Evolutionary conservation across 2,888 invertebrate species (phyloP).

Genomic region (Prosopocoilus inquinatus): DNA sequence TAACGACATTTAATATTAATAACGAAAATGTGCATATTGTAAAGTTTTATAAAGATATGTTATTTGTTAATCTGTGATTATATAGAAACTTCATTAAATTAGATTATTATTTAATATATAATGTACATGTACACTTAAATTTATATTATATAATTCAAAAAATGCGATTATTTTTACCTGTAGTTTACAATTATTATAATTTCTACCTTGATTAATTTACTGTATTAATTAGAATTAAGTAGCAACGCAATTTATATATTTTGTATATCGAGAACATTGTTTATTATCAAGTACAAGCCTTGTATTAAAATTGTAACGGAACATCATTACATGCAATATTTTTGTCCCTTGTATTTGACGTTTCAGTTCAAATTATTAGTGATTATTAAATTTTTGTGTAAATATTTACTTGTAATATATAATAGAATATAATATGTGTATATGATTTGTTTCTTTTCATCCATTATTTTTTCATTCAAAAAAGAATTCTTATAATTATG

Average conservation of each 20-base stretch:
- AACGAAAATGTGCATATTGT: slow-evolving; percentile 30
- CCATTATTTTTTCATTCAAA: background rate
- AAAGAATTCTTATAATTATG: background rate
- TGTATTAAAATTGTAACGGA: no score
- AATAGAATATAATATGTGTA: slow-evolving; percentile 25
- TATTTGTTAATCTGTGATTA: slow-evolving; percentile 39
- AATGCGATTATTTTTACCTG: background rate
- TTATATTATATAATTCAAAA: slow-evolving; percentile 5
- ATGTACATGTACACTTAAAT: slow-evolving; percentile 1
- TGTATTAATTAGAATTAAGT: background rate
- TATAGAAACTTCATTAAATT: slow-evolving; percentile 29
- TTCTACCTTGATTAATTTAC: background rate
- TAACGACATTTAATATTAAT: slow-evolving; percentile 7
- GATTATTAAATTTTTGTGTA: slow-evolving; percentile 21
- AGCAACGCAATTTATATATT: background rate
- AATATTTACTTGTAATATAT: slow-evolving; percentile 32
- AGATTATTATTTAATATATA: slow-evolving; percentile 7
- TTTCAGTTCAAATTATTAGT: slow-evolving; percentile 7
- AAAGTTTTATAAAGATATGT: slow-evolving; percentile 33
- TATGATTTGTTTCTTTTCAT: slow-evolving; percentile 7
- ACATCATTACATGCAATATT: background rate
- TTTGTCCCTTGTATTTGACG: slow-evolving; percentile 7
- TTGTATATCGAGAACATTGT: background rate
- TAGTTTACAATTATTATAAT: slow-evolving; percentile 3
- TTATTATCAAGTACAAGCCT: background rate